phyloP scores from a whole-genome alignment of 2,888 invertebrate species.

The Gari tellinella region DNA sequence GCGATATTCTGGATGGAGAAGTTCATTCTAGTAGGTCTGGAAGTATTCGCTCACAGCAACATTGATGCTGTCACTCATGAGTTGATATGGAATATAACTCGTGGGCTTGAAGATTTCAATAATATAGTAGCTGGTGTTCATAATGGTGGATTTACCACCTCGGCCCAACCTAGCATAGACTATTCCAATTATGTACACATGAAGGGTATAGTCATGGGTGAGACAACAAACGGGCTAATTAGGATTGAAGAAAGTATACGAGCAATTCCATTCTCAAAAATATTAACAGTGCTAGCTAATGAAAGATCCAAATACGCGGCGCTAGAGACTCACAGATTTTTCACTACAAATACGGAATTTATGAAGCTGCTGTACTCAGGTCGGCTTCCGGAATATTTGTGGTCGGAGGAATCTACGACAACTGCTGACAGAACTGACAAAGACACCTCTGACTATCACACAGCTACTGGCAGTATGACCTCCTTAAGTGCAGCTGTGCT shows the following conservation, averaged over 20 bases:
- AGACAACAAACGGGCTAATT: constrained; percentile 6
- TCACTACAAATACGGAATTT: constrained; percentile 79
- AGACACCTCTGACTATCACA: constrained; percentile 78
- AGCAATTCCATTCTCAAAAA: constrained; percentile 77
- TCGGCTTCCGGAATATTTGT: constrained; percentile 72
- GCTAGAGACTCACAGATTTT: constrained; percentile 79
- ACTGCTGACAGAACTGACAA: constrained; percentile 53
- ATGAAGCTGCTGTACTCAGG: constrained; percentile 69
- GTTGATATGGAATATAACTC: constrained; percentile 81
- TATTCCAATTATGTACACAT: neutral
- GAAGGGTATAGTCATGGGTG: constrained; percentile 5
- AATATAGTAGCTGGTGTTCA: constrained; percentile 74
- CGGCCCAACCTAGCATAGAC: constrained; percentile 31
- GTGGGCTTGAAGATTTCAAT: constrained; percentile 83
- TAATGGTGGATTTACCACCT: constrained; percentile 42
- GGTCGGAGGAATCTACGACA: constrained; percentile 69
- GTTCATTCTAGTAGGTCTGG: constrained; percentile 81
- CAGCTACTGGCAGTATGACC: constrained; percentile 74
- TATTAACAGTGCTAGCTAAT: constrained; percentile 79
- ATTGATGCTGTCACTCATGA: constrained; percentile 78
- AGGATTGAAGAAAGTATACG: constrained; percentile 67
- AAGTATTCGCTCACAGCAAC: constrained; percentile 83
- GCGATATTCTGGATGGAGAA: constrained; percentile 81
- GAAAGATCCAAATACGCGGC: constrained; percentile 82
- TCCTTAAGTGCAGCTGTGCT: constrained; percentile 77